These are phyloP conservation scores for Mastomys coucha DNA, from an alignment of 2,113 vertebrate species.

Conservation along the genomic window DNA sequence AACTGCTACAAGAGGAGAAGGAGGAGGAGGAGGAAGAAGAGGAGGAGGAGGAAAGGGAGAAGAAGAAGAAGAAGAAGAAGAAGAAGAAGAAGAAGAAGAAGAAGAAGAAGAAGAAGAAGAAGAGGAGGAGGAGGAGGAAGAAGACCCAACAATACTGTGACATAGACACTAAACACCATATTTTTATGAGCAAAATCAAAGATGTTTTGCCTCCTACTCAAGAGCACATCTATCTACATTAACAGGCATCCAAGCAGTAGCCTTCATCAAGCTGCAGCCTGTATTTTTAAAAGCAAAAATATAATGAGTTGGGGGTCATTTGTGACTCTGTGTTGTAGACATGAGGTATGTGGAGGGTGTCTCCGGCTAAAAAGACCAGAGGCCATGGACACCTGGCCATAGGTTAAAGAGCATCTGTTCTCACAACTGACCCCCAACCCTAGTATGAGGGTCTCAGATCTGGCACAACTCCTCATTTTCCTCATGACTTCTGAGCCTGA, in stretches of 20 bases:
- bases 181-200: conserved; percentile 36
- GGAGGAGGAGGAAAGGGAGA: too few relatives aligned
- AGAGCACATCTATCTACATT: background rate
- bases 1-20: background rate
- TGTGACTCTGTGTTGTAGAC: background rate
- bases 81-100: too few relatives aligned
- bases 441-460: background rate
- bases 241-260: background rate
- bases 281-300: background rate
- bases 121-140: background rate
- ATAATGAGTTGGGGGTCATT: background rate
- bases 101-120: too few relatives aligned
- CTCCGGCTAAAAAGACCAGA: background rate
- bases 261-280: background rate
- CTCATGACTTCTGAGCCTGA: background rate
- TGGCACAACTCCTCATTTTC: background rate
- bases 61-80: too few relatives aligned
- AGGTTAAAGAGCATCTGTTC: background rate
- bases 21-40: too few relatives aligned
- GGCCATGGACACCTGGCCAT: background rate
- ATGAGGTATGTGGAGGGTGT: accelerated
- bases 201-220: background rate
- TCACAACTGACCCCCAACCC: background rate
- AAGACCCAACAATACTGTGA: background rate
- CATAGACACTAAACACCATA: background rate